Evolutionary conservation across 2,888 invertebrate genomes (phyloP), one percentile per base, ranked within the genome.

Genomic region (Steinernema carpocapsae): DNA sequence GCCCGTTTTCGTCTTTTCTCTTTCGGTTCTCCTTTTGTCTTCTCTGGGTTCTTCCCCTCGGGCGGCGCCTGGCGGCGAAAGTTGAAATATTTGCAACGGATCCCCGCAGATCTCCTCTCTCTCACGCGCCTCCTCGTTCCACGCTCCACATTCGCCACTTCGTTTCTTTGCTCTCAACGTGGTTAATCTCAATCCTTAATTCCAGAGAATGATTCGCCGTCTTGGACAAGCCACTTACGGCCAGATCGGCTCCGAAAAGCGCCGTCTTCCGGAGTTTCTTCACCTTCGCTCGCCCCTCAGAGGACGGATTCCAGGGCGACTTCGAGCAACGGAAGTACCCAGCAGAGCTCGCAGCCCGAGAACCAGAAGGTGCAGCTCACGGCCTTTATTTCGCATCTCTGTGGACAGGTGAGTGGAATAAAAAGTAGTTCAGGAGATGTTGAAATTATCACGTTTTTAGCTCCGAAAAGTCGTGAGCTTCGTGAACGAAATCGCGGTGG

Each of bases 321-420:
- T n/a, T 64, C 64, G 26, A 64, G 64, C 64, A 64, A 64, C 64
- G 64, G 4, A 32, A 64, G 64, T 17, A 64, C 3, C 32, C 64
- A 64, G 64, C 64, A 64, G 64, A 64, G 64, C 17, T 64, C 64
- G 32, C 64, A 64, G 64, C 64, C 64, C 64, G 64, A 64, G 64
- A 64, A 32, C 64, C 64, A 64, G 32, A 64, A 64, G 64, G 32
- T 32, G 26, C 64, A 64, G 32, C 32, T 64, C 32, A 64, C 64
- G 17, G 64, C 64, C 17, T 64, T 64, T 32, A 64, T 64, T n/a
- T 64, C 64, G 2, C 64, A 64, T 37, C 32, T 64, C 29, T 64
- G 64, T 37, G 64, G 37, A 12, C 64, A 64, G 64, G 64, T 64
- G 14, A 10, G 52, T 37, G 37, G 37, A 37, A 37, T 37, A 6